phyloP scores from a whole-genome alignment of 2,888 invertebrate genomes.

The Caenorhabditis angaria region DNA sequence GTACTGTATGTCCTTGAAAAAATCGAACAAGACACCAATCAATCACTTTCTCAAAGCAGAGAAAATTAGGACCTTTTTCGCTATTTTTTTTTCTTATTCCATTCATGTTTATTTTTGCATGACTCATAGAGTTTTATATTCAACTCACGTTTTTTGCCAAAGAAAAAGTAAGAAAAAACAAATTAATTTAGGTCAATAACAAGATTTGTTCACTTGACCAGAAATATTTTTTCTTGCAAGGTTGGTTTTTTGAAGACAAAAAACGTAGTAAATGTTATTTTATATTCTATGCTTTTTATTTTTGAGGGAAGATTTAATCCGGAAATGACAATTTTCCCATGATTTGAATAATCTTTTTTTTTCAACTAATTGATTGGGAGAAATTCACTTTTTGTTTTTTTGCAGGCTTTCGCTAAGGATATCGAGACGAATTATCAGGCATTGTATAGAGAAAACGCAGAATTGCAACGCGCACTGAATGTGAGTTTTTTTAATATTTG shows the following conservation, averaged over 20 bases:
- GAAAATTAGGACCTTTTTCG: constrained; percentile 36
- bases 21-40: constrained; percentile 6
- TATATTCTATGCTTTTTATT: too few relatives aligned
- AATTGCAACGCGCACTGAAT: constrained; percentile 50
- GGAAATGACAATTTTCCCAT: not conserved
- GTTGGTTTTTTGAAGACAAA: not conserved
- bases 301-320: too few relatives aligned
- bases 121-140: too few relatives aligned
- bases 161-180: not conserved
- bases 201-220: constrained; percentile 2
- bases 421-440: constrained; percentile 54
- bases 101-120: not conserved
- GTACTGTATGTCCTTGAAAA: constrained; percentile 32
- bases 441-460: constrained; percentile 58
- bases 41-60: constrained; percentile 44
- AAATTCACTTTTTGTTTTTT: constrained; percentile 23
- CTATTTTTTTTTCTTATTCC: not conserved
- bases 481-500: constrained; percentile 25
- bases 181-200: not conserved
- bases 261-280: too few relatives aligned
- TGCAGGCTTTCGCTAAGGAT: constrained; percentile 51
- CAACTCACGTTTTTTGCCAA: not conserved
- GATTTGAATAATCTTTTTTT: constrained; percentile 1
- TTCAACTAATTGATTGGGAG: not conserved
- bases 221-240: not conserved